phyloP scores from a whole-genome alignment of 2,113 vertebrate species.

The Chroicocephalus ridibundus region DNA sequence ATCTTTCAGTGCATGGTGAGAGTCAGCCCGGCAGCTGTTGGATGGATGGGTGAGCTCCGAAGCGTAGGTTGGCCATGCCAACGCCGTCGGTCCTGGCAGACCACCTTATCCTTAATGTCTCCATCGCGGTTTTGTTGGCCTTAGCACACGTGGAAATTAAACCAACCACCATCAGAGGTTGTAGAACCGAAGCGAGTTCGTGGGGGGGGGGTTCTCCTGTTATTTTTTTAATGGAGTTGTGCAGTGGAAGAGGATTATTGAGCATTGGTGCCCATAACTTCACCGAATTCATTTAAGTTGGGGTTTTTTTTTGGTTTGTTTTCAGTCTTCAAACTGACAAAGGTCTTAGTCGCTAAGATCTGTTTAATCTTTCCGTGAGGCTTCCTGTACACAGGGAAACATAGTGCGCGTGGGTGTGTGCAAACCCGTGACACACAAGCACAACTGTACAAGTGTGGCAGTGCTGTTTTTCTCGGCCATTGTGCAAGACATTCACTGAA shows the following conservation, averaged over 20 bases:
- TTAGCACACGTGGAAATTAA: background rate
- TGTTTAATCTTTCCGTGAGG: background rate
- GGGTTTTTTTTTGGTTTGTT: background rate
- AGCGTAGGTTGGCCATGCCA: background rate
- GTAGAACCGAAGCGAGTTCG: background rate
- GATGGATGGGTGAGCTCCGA: background rate
- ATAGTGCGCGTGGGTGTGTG: background rate
- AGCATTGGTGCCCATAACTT: background rate
- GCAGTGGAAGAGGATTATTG: background rate
- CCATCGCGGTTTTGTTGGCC: background rate
- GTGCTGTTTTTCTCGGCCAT: slow-evolving; percentile 33
- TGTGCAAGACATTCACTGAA: slow-evolving; percentile 71
- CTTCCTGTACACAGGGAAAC: background rate
- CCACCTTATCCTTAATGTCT: background rate
- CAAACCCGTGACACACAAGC: slow-evolving; percentile 59
- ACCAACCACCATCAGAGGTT: background rate
- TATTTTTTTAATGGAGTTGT: background rate
- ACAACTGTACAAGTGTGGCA: slow-evolving; percentile 42
- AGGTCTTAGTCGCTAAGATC: background rate
- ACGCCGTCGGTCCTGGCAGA: background rate
- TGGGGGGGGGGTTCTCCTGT: background rate
- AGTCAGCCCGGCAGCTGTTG: background rate
- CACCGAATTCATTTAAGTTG: background rate
- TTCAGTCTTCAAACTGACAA: background rate
- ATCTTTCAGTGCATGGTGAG: background rate